Conservation (phyloP, 2,113 vertebrate genomes). For the Heptranchias perlo region DNA sequence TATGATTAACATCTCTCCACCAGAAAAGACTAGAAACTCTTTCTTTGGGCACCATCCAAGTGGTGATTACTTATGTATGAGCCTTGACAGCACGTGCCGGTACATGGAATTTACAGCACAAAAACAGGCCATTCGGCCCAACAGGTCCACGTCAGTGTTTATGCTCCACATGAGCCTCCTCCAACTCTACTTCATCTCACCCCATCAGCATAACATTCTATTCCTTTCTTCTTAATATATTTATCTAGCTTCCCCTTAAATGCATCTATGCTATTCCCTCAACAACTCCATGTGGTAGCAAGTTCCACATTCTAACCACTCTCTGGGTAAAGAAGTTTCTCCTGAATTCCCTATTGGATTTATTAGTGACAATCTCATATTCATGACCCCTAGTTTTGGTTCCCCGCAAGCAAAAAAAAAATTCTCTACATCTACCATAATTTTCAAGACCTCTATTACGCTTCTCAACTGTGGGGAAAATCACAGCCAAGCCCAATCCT, state of each 20-base stretch:
- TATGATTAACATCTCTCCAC: not conserved
- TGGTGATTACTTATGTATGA: not conserved
- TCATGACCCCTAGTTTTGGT: too few species aligned
- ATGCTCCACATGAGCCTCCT: not conserved
- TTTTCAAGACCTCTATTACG: too few species aligned
- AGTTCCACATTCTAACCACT: too few species aligned
- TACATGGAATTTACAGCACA: not conserved
- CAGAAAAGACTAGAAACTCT: not conserved
- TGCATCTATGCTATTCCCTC: not conserved
- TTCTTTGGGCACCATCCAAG: not conserved
- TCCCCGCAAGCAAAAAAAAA: too few species aligned
- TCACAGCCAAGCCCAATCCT: too few species aligned
- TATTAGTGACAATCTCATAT: too few species aligned
- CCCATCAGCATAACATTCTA: not conserved
- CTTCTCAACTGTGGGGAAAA: too few species aligned
- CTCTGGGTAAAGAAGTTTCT: too few species aligned
- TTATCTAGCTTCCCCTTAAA: not conserved
- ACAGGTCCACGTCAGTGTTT: not conserved
- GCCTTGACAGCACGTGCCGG: too few species aligned
- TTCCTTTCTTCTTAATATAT: not conserved
- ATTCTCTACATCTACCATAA: too few species aligned
- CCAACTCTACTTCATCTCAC: not conserved
- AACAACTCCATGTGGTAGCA: not conserved
- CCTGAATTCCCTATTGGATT: too few species aligned
- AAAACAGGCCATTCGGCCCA: not conserved